These are phyloP conservation scores for Rhagoletis pomonella DNA, from an alignment of 1,140 invertebrate species.

Conservation along the genomic window DNA sequence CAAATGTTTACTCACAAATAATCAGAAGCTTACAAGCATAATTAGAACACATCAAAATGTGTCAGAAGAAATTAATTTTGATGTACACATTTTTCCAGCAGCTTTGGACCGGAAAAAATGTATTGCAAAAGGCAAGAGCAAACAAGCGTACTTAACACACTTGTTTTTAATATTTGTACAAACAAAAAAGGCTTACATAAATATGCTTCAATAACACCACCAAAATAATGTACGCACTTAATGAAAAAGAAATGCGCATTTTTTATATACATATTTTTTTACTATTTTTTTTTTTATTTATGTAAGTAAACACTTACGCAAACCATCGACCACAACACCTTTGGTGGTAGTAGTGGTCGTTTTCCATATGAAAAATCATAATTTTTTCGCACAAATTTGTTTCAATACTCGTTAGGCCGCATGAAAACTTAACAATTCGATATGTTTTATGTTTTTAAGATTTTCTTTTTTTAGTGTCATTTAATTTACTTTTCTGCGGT, in stretches of 20 bases:
- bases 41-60: no score
- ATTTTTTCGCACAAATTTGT: neutral
- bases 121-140: neutral
- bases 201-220: neutral
- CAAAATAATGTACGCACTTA: neutral
- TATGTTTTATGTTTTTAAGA: neutral
- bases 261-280: neutral
- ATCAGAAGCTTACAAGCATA: no score
- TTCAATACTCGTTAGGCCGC: no score
- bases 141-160: neutral
- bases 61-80: neutral
- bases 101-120: no score
- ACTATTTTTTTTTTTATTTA: neutral
- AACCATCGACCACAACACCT: neutral
- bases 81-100: neutral
- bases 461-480: neutral
- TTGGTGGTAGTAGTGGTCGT: neutral
- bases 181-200: neutral
- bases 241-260: neutral
- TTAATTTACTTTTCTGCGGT: conserved; percentile 9
- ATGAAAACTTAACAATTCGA: neutral
- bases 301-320: neutral
- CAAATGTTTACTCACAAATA: no score
- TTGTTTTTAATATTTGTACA: neutral
- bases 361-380: neutral